A percentile compares a stretch with the other conserved stretches of the same genome.
These are phyloP conservation scores for Eubasilissa splendida DNA, from an alignment of 2,888 invertebrate species.

Conservation along the genomic window DNA sequence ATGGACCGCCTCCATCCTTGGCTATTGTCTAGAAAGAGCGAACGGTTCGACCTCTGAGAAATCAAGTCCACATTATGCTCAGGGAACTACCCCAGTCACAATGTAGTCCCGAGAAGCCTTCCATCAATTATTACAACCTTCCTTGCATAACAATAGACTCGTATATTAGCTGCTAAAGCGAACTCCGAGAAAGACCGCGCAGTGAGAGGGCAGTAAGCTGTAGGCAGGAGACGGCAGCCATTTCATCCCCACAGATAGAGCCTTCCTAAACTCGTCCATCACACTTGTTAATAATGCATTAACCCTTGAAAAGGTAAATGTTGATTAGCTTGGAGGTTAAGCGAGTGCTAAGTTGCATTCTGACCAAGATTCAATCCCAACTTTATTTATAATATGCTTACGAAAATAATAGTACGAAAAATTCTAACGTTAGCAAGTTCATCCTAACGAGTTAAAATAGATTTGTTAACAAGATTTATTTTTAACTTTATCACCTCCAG, in stretches of 20 bases:
- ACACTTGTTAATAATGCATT: no score
- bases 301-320: no score
- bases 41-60: conserved; percentile 3
- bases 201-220: not conserved
- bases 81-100: conserved; percentile 1
- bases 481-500: no score
- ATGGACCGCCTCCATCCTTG: not conserved
- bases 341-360: no score
- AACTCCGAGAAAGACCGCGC: not conserved
- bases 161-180: conserved; percentile 18
- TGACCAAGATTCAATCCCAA: no score
- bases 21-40: not conserved
- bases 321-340: no score
- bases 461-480: no score
- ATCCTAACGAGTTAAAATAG: no score
- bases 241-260: not conserved
- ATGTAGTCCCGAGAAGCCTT: conserved; percentile 7
- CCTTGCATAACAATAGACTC: not conserved
- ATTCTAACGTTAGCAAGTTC: no score
- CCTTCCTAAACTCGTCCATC: no score
- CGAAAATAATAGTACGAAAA: no score
- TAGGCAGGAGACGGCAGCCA: not conserved
- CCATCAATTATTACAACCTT: conserved; percentile 14
- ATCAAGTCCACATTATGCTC: not conserved
- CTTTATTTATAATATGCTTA: no score